Base-by-base conservation (phyloP, 2,797 vertebrate genomes). In the Silurus aristotelis region DNA sequence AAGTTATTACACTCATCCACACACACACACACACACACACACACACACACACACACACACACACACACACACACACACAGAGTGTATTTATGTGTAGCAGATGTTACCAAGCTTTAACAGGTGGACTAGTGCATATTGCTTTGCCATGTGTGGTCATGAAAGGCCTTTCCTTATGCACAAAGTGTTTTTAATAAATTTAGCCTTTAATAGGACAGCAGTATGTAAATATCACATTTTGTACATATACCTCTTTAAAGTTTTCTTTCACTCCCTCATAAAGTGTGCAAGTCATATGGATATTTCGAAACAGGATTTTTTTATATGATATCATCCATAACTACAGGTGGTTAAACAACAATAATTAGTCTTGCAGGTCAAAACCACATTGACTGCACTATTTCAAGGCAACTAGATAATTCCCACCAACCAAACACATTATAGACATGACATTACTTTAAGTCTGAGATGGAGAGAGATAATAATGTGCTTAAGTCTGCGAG, bases 391-490 rank as follows among this genome's bases (percentile, higher is more conserved):
- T 73, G 82, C 58, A 43, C 67, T 27, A 27, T 58, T 73, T 71
- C 9, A 86, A 38, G 58, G 10, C 13, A 38, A 5, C 9, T n/a
- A 27, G 27, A 31, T 56, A 27, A 80, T 66, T 85, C 80, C 64
- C 19, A 80, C 66, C 66, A 84, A 81, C 46, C 75, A 75, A 88
- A 83, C 43, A 61, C 19, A 27, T 9, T 61, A 56, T 70, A 86
- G 86, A 87, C 86, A 70, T 83, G 86, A 87, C 79, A 71, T n/a
- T 78, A 81, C 38, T 46, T 52, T 61, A 66, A 22, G 46, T 71
- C 78, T 83, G 55, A 61, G 48, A 64, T 75, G 55, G 14, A 52
- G n/a, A 68, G 43, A 64, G 79, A 80, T 87, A 80, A 83, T 83
- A 67, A 31, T 83, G 76, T 31, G 46, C 38, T 81, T 86, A n/a